Percentiles rank a stretch among this genome's conserved stretches.
Evolutionary conservation across 2,888 invertebrate genomes (phyloP).

Genomic region (Acronicta aceris): DNA sequence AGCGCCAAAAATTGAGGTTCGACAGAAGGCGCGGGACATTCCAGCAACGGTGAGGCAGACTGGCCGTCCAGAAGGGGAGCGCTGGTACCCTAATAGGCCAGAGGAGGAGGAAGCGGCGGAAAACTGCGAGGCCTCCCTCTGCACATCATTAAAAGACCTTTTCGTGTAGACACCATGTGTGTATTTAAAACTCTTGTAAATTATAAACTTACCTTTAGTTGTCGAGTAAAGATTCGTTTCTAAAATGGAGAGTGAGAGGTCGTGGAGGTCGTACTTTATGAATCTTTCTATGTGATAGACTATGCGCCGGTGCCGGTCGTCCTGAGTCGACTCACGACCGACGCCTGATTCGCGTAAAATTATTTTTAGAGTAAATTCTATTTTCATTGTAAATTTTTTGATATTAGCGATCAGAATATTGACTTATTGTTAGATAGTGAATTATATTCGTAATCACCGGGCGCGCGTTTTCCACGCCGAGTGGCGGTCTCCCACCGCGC

Average conservation of each 20-base stretch:
- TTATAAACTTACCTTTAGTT: slow-evolving; percentile 75
- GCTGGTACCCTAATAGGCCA: slow-evolving; percentile 90
- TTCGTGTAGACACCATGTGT: slow-evolving; percentile 91
- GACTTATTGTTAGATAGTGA: slow-evolving; percentile 87
- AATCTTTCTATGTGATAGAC: slow-evolving; percentile 89
- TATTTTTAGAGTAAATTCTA: slow-evolving; percentile 89
- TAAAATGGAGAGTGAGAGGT: slow-evolving; percentile 67
- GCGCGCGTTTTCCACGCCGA: slow-evolving; percentile 82
- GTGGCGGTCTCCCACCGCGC: slow-evolving; percentile 75
- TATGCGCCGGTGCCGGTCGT: slow-evolving; percentile 83
- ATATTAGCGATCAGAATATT: slow-evolving; percentile 86
- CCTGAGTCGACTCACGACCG: slow-evolving; percentile 82
- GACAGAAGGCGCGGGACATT: slow-evolving; percentile 77
- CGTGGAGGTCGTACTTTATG: slow-evolving; percentile 76
- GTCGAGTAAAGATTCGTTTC: slow-evolving; percentile 76
- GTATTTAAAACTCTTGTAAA: slow-evolving; percentile 79
- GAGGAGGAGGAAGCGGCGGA: slow-evolving; percentile 93
- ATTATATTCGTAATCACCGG: slow-evolving; percentile 84
- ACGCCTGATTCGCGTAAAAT: slow-evolving; percentile 78
- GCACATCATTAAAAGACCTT: slow-evolving; percentile 95
- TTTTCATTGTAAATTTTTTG: slow-evolving; percentile 89
- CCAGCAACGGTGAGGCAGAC: slow-evolving; percentile 70
- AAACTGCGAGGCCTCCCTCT: slow-evolving; percentile 94
- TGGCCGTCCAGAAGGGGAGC: slow-evolving; percentile 74
- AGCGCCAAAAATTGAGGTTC: slow-evolving; percentile 73